phyloP scores from a whole-genome alignment of 1,140 invertebrate species.

The Oryctes rhinoceros region DNA sequence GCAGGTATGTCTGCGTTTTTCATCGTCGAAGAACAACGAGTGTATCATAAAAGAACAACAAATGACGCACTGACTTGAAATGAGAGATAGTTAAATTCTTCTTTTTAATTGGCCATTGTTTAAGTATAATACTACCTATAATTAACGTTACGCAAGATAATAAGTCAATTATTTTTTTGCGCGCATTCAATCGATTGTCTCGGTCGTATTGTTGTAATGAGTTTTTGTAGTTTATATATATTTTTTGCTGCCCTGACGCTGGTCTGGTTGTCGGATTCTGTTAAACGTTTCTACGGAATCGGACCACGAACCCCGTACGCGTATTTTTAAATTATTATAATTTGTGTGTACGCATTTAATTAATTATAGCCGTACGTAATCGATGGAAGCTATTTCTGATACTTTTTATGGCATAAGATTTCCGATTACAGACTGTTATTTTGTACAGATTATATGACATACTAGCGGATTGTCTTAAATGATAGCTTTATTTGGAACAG shows the following conservation, averaged over 20 bases:
- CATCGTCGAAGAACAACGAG: background rate
- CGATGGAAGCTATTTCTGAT: background rate
- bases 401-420: conserved; percentile 1
- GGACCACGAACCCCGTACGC: background rate
- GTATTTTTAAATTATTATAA: background rate
- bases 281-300: conserved; percentile 21
- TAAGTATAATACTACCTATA: conserved; percentile 41
- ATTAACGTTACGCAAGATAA: conserved; percentile 42
- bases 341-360: background rate
- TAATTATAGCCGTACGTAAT: conserved; percentile 1
- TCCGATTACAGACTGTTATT: background rate
- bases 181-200: conserved; percentile 39
- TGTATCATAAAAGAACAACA: conserved; percentile 18
- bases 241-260: background rate
- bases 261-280: conserved; percentile 13
- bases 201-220: conserved; percentile 38
- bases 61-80: conserved; percentile 38
- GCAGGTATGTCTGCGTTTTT: conserved; percentile 1
- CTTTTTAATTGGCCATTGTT: conserved; percentile 41
- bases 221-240: conserved; percentile 34
- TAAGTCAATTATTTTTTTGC: conserved; percentile 41
- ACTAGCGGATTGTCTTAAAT: background rate
- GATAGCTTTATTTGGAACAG: no score
- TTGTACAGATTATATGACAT: background rate
- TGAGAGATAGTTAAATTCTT: conserved; percentile 40